Base-by-base conservation (phyloP, 2,113 vertebrate species). In the Syngnathoides biaculeatus region DNA sequence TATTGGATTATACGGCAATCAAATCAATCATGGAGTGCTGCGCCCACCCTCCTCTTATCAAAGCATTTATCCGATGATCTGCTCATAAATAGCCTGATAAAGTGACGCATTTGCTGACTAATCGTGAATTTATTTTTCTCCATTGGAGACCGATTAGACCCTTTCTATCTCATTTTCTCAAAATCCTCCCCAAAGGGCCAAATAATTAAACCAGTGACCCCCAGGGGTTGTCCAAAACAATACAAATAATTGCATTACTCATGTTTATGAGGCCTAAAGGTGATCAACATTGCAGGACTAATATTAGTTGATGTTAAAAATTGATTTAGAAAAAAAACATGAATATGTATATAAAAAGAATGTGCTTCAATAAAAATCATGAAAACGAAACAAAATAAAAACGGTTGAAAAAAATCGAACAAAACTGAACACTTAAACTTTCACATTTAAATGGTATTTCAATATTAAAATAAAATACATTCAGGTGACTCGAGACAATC, bases 41-140 rank as follows among this genome's bases (percentile, higher is more conserved):
- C 73, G 80, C 78, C 80, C 73, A 60, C 66, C 75, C 78, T 72
- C 80, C 73, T 79, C 84, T 88, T 85, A 83, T 75, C 61, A 69
- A 77, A 83, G 79, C 80, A 74, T 82, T 87, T 87, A 86, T 87
- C 80, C 78, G 72, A 82, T 86, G 77, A 83, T 74, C 69, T 73
- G 69, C 70, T 88, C 81, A 82, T 84, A 82, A 87, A 82, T 55
- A 74, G 73, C 59, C 79, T 80, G 80, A 87, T 88, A 79, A 84
- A 87, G 84, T 73, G 83, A 61, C 55, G 65, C 12, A 57, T 85
- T 64, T 71, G 78, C 77, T 72, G 68, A 80, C 83, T 79, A 77
- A 80, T 81, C 76, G 53, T 88, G 77, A 83, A 79, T 85, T 72
- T 82, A 80, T 85, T 78, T 70, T 72, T 78, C 78, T 82, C 71